Evolutionary conservation across 35 echinoderm and acorn worm species (phyloP).

Genomic region (Apostichopus japonicus): DNA sequence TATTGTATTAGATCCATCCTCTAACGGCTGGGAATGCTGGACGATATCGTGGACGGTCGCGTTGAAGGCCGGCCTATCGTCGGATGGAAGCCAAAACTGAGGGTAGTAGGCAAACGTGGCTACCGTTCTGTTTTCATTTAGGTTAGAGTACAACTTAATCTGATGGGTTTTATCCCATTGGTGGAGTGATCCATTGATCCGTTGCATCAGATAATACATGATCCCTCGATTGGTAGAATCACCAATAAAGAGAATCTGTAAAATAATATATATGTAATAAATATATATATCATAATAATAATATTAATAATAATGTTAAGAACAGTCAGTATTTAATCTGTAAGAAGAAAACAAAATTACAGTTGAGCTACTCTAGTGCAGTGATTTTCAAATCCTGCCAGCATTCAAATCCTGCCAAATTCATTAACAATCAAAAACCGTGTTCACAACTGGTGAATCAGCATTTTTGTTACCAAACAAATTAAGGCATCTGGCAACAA

Average conservation of each 20-base stretch:
- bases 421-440: too few species aligned
- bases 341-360: too few species aligned
- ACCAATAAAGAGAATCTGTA: conserved; percentile 89
- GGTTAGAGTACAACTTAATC: conserved; percentile 83
- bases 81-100: conserved; percentile 89
- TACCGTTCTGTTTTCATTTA: conserved; percentile 80
- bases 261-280: too few species aligned
- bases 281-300: too few species aligned
- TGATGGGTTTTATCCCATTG: conserved; percentile 98
- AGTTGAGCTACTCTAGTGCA: too few species aligned
- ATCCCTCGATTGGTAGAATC: conserved; percentile 97
- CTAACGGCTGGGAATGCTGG: conserved; percentile 51
- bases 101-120: conserved; percentile 92
- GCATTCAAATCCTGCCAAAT: too few species aligned
- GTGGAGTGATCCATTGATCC: conserved; percentile 82
- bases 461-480: too few species aligned
- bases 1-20: conserved; percentile 74
- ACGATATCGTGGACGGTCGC: conserved; percentile 73
- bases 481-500: too few species aligned
- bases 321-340: too few species aligned
- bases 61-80: conserved; percentile 83
- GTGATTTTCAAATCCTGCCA: too few species aligned
- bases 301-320: too few species aligned
- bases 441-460: too few species aligned
- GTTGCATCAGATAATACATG: conserved; percentile 97